Base-by-base conservation (phyloP, 1,140 invertebrate genomes). In the Platyscapa corneri region DNA sequence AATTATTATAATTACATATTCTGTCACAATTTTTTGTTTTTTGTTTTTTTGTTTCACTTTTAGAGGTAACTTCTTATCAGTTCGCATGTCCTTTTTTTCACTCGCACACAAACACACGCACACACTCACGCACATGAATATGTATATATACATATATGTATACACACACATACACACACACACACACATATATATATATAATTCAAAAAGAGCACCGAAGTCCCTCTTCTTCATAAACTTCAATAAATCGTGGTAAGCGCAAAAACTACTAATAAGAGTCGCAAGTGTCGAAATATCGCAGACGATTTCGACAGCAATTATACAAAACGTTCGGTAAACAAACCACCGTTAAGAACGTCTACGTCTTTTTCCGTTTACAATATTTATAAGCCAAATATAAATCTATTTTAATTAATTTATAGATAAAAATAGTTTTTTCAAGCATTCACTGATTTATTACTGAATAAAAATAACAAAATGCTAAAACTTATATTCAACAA, bases 301-400 rank as follows among this genome's bases (percentile, higher is more conserved):
- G 79, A 20, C 60, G 78, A 85, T 46, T 80, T 86, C 81, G 85
- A 86, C 85, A 82, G 46, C 65, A 83, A 83, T 86, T 86, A 83
- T 83, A 86, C 75, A 86, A 83, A 86, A 86, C 85, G 81, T 86
- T 83, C 85, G 85, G 85, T 86, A 86, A 86, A 86, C 85, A 86
- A 86, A 86, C 85, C 85, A 86, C 85, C 85, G 85, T 86, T 86
- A 83, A 82, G 85, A 82, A 86, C 75, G 85, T 83, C 85, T 83
- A 86, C 75, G 37, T 83, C 75, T 76, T 80, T 78, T 80, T 83
- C 53, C n/a, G 10, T 46, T 83, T 72, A 82, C 77, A 78, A 77
- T 82, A 82, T 82, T 78, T 78, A 70, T 70, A 82, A 86, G 81
- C 85, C 85, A 83, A 86, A 86, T 83, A 83, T 83, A 83, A 83